phyloP scores from a whole-genome alignment of 2,113 vertebrate species.

The Spermophilus dauricus region DNA sequence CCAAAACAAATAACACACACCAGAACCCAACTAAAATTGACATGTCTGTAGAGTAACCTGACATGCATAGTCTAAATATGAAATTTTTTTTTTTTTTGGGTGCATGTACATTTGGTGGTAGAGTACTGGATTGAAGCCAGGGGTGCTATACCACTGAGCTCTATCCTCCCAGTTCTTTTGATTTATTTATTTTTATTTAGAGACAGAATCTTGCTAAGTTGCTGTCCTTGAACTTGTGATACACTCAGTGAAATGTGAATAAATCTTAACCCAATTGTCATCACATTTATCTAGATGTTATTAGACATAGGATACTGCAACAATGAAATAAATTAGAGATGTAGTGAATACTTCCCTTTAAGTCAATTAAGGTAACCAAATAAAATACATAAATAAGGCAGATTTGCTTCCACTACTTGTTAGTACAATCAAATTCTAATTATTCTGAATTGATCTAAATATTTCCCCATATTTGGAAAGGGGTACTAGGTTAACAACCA shows the following conservation, averaged over 20 bases:
- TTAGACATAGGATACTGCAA: neutral
- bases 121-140: too few species aligned
- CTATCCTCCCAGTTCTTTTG: too few species aligned
- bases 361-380: neutral
- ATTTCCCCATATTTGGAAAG: neutral
- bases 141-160: too few species aligned
- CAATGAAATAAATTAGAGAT: constrained; percentile 31
- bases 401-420: neutral
- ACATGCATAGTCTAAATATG: too few species aligned
- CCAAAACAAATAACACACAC: constrained; percentile 27
- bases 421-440: constrained; percentile 30
- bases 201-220: too few species aligned
- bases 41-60: neutral
- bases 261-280: too few species aligned
- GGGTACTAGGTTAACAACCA: neutral
- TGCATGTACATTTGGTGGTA: too few species aligned
- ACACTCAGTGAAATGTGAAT: too few species aligned
- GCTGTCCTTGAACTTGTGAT: too few species aligned
- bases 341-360: neutral
- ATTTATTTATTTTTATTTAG: too few species aligned
- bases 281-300: too few species aligned
- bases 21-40: neutral
- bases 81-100: too few species aligned
- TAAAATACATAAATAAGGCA: neutral
- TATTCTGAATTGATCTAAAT: constrained; percentile 32